These are phyloP conservation scores for Cenopis cana DNA, from an alignment of 2,888 invertebrate species.

Conservation along the genomic window DNA sequence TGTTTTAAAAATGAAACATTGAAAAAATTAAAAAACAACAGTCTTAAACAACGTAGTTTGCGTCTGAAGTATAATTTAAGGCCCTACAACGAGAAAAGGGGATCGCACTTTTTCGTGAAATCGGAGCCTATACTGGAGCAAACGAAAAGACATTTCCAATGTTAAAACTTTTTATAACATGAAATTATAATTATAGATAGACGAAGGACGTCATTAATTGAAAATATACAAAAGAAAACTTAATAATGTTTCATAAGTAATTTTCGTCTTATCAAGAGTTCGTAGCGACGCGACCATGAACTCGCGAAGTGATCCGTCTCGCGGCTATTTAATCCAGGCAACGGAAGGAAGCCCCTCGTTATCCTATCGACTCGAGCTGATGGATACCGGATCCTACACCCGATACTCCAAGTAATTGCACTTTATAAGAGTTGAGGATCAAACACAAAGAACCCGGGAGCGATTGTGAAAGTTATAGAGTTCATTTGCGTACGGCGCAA, in stretches of 20 bases:
- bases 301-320: constrained; percentile 9
- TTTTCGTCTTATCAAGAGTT: background rate
- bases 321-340: constrained; percentile 9
- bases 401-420: constrained; percentile 26
- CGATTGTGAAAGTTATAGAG: background rate
- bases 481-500: constrained; percentile 5
- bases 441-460: constrained; percentile 9
- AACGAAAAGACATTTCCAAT: no score
- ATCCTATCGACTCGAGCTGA: constrained; percentile 20
- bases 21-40: no score
- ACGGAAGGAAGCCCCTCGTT: constrained; percentile 27
- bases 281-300: constrained; percentile 2
- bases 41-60: no score
- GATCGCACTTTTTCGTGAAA: no score
- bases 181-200: no score
- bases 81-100: no score
- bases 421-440: constrained; percentile 22
- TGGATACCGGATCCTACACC: constrained; percentile 18
- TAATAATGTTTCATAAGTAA: background rate
- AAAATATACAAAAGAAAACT: no score
- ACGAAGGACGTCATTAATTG: no score
- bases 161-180: no score
- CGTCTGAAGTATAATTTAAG: no score
- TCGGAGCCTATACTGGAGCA: no score
- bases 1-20: no score